These are phyloP conservation scores for Phaenicophaeus curvirostris DNA, from an alignment of 2,797 vertebrate species.

Conservation along the genomic window DNA sequence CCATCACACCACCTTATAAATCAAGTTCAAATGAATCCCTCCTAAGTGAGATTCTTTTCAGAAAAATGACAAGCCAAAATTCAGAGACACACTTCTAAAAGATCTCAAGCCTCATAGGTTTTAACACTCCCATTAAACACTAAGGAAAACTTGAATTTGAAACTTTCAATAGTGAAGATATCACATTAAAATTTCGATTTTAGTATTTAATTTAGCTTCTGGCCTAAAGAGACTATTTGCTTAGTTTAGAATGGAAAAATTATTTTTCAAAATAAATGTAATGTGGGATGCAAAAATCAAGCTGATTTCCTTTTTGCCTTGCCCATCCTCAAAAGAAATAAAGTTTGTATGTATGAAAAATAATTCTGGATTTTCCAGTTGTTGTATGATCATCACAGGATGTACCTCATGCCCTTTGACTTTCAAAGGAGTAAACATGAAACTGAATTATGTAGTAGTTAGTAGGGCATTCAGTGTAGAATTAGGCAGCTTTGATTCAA, in stretches of 20 bases:
- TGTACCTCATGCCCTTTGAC: not conserved
- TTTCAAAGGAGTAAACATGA: not conserved
- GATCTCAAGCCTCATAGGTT: not conserved
- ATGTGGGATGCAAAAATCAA: not conserved
- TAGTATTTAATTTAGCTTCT: not conserved
- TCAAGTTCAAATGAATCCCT: not conserved
- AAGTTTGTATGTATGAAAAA: not conserved
- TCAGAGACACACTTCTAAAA: conserved; percentile 5
- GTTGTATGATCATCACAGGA: not conserved
- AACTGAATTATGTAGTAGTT: not conserved
- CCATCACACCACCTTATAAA: not conserved
- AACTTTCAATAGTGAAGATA: not conserved
- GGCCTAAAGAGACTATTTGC: not conserved
- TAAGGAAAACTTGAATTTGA: not conserved
- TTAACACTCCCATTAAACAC: not conserved
- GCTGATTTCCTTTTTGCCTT: not conserved
- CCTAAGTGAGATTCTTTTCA: not conserved
- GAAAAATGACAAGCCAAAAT: not conserved
- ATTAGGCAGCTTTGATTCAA: not conserved
- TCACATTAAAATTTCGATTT: not conserved
- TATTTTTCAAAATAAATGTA: not conserved
- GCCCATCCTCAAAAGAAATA: not conserved
- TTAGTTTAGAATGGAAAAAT: not conserved
- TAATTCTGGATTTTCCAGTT: not conserved
- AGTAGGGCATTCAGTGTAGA: not conserved